phyloP scores from a whole-genome alignment of 2,113 vertebrate species.

The Otis tarda region DNA sequence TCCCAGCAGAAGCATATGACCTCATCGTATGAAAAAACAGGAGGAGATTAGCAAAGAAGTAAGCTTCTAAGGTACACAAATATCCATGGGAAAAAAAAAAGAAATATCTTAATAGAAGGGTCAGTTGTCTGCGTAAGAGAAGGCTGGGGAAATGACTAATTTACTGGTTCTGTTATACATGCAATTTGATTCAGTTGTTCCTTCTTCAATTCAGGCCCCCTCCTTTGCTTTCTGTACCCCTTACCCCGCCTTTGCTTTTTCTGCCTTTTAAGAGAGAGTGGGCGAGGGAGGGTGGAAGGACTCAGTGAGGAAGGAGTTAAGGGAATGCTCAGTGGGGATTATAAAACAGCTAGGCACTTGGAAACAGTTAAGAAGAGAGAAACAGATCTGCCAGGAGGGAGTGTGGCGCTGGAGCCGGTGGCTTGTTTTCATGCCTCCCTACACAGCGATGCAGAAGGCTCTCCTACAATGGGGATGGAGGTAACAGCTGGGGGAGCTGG shows the following conservation, averaged over 20 bases:
- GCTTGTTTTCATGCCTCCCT: slow-evolving; percentile 63
- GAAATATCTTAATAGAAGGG: neutral
- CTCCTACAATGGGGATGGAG: slow-evolving; percentile 5
- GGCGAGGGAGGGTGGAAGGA: neutral
- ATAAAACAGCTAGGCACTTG: slow-evolving; percentile 60
- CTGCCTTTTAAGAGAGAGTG: slow-evolving; percentile 7
- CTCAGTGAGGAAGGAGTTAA: slow-evolving; percentile 62
- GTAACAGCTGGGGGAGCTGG: neutral
- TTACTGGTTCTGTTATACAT: neutral
- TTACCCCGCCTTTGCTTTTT: slow-evolving; percentile 23
- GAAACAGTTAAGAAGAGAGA: slow-evolving; percentile 70
- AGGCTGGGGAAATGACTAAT: slow-evolving; percentile 39
- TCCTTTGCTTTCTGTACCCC: slow-evolving; percentile 5
- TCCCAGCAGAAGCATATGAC: slow-evolving; percentile 7
- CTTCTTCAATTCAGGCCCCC: slow-evolving; percentile 32
- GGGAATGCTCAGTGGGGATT: slow-evolving; percentile 60
- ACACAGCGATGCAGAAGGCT: slow-evolving; percentile 34
- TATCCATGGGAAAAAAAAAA: neutral
- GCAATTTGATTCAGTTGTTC: slow-evolving; percentile 47
- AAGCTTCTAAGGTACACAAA: slow-evolving; percentile 29
- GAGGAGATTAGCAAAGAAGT: slow-evolving; percentile 42
- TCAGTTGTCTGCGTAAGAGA: neutral
- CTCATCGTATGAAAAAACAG: slow-evolving; percentile 32
- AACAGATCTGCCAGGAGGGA: slow-evolving; percentile 64
- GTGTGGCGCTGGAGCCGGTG: slow-evolving; percentile 53